Base-by-base conservation (phyloP, 1,140 invertebrate species). In the Tetraneura akinire region DNA sequence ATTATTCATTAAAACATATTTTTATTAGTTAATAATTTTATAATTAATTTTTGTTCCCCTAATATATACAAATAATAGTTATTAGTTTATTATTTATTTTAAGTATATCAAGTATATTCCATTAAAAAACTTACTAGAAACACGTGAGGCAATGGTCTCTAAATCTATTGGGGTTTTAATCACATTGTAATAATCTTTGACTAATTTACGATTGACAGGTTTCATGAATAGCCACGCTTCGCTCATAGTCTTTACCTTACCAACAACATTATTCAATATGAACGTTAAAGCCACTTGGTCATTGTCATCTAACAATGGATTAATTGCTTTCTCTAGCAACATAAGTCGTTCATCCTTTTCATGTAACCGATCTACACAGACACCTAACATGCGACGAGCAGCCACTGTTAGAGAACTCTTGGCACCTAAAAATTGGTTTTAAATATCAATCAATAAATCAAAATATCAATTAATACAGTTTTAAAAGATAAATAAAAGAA, bases 241-340 rank as follows among this genome's bases (percentile, higher is more conserved):
- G 18, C 91, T 87, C 88, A 97, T 91, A 0, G 91, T 88, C 85
- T 97, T 97, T 78, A 98, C 86, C 86, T 94, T 94, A 5, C 92
- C 91, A 26, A 98, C 87, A 66, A 99, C 90, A 84, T 93, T 96
- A 57, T 97, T 94, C 10, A 99, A 88, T 80, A 99, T 98, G 84
- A 94, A 99, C 1, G 95, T 95, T 47, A 99, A 89, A 0, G 96
- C 96, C 49, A 98, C 85, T 88, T 98, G 96, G 88, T 99, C 97
- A 85, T 99, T 92, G 83, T 99, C 97, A 86, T 99, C 97, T 8
- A 99, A 86, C 16, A 99, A 87, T 14, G 98, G 98, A 89, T 99
- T 99, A 82, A 99, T 99, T 9, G 95, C 95, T 86, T 99, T 99
- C 86, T 99, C 98, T 1, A 99, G 85, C 81, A 94, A 90, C 92